Evolutionary conservation across 2,113 vertebrate species (phyloP).

Genomic region (Glaucomys volans): DNA sequence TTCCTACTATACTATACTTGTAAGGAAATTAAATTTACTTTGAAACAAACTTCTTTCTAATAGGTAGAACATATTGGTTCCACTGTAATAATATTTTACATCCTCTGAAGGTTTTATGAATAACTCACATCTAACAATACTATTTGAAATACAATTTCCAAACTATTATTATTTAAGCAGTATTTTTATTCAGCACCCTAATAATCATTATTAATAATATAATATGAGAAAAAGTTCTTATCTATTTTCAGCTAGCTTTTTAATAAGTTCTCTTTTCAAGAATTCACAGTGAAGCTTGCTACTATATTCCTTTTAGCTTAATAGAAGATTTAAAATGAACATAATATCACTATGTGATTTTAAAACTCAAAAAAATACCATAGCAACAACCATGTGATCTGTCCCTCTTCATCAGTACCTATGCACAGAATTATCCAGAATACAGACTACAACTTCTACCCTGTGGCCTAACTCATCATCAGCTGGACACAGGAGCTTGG

Average conservation of each 20-base stretch:
- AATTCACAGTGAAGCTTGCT: background rate
- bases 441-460: background rate
- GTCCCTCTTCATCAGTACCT: background rate
- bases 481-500: background rate
- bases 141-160: conserved; percentile 21
- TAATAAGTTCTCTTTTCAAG: background rate
- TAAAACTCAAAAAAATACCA: background rate
- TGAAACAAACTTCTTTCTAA: conserved; percentile 37
- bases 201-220: background rate
- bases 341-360: background rate
- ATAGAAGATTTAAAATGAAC: background rate
- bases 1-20: background rate
- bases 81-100: background rate
- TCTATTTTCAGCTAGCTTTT: background rate
- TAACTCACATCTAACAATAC: background rate
- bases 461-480: background rate
- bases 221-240: background rate
- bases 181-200: background rate
- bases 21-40: conserved; percentile 20
- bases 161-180: background rate
- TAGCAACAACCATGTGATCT: background rate
- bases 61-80: background rate
- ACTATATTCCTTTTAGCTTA: background rate
- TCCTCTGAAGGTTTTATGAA: background rate
- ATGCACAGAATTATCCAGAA: background rate